A percentile compares a stretch with the other conserved stretches of the same genome.
These are phyloP conservation scores for Embidobia sp. DNA, from an alignment of 2,888 invertebrate species.

Conservation along the genomic window DNA sequence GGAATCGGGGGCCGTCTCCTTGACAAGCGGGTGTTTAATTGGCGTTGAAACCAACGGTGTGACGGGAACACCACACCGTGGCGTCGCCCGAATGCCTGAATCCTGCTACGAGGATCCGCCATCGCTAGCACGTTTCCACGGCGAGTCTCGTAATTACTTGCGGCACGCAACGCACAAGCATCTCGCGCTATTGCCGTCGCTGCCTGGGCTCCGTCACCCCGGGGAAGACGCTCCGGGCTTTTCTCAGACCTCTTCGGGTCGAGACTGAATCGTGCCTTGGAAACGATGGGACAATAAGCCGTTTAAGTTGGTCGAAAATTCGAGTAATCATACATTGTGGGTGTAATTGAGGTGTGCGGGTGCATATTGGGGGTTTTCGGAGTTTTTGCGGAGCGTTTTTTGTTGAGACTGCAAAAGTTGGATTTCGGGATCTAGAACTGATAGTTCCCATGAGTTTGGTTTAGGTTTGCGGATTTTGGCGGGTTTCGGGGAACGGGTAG, in stretches of 20 bases:
- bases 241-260: constrained; percentile 12
- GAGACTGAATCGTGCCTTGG: constrained; percentile 30
- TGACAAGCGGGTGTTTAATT: constrained; percentile 82
- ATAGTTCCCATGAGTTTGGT: no score
- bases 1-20: constrained; percentile 77
- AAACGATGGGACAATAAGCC: constrained; percentile 39
- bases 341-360: constrained; percentile 29
- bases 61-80: constrained; percentile 80
- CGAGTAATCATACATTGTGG: constrained; percentile 13
- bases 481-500: no score
- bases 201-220: constrained; percentile 17
- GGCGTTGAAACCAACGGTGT: constrained; percentile 82
- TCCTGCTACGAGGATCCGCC: constrained; percentile 76
- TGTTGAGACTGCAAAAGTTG: no score
- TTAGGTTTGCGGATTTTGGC: no score
- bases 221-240: constrained; percentile 25
- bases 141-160: constrained; percentile 79
- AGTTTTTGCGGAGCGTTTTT: no score
- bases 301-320: constrained; percentile 15
- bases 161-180: constrained; percentile 76
- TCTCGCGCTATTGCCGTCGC: constrained; percentile 58
- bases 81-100: constrained; percentile 79
- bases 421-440: no score
- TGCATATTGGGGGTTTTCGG: no score
- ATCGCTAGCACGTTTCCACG: constrained; percentile 76